Percentiles rank a stretch among this genome's conserved stretches.
Conservation (phyloP, 2,888 invertebrate species). For the Mellilla xanthometata region DNA sequence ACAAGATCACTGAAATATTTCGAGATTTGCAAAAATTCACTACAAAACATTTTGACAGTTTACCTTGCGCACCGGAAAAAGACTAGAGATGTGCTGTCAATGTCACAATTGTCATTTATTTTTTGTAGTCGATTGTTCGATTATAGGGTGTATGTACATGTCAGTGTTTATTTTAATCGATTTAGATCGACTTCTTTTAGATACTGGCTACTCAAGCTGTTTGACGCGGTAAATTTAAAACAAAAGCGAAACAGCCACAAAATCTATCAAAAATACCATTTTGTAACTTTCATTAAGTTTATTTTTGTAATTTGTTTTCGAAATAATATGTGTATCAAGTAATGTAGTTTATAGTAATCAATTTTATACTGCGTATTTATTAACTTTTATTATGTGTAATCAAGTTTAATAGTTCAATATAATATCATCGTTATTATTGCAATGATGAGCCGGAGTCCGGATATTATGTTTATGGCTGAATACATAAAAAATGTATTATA, state of each 20-base stretch:
- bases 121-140: constrained; percentile 2
- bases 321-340: constrained; percentile 48
- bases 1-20: constrained; percentile 57
- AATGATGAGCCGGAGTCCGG: constrained; percentile 61
- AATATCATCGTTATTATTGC: constrained; percentile 33
- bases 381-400: constrained; percentile 42
- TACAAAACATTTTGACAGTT: constrained; percentile 69
- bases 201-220: constrained; percentile 27
- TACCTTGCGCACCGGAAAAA: constrained; percentile 81
- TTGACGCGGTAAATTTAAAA: constrained; percentile 43
- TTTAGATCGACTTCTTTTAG: not conserved
- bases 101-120: too few species aligned
- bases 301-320: constrained; percentile 43
- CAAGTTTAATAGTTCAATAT: constrained; percentile 42
- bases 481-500: constrained; percentile 87
- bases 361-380: constrained; percentile 29
- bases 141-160: too few species aligned
- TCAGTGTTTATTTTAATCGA: too few species aligned
- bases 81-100: constrained; percentile 40
- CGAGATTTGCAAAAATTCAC: constrained; percentile 60
- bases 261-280: constrained; percentile 24
- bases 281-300: constrained; percentile 37
- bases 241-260: constrained; percentile 46
- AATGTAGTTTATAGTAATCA: constrained; percentile 31
- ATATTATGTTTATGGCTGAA: constrained; percentile 69